Evolutionary conservation across 2,113 vertebrate species (phyloP).

Genomic region (Erpornis zantholeuca): DNA sequence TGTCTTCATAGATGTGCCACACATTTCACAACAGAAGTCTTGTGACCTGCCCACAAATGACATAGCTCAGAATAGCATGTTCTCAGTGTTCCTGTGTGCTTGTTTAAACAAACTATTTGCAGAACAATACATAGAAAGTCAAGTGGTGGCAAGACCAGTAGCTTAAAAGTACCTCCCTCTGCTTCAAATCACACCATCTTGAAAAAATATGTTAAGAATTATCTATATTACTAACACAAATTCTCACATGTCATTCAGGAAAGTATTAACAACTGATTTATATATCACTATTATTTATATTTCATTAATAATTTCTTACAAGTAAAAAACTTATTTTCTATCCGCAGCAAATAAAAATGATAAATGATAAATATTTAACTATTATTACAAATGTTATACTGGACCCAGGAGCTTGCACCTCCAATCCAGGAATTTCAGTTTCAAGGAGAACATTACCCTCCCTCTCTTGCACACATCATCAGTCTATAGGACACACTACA

Average conservation of each 20-base stretch:
- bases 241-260: not conserved
- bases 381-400: not conserved
- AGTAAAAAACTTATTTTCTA: not conserved
- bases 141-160: not conserved
- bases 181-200: not conserved
- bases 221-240: not conserved
- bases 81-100: not conserved
- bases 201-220: not conserved
- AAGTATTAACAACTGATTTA: not conserved
- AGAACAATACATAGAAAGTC: not conserved
- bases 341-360: not conserved
- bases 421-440: not conserved
- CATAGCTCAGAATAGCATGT: conserved; percentile 9
- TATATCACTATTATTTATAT: not conserved
- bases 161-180: not conserved
- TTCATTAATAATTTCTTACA: not conserved
- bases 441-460: not conserved
- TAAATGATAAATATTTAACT: not conserved
- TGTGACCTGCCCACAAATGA: conserved; percentile 81
- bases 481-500: not conserved
- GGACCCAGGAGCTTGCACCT: not conserved
- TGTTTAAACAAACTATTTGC: not conserved
- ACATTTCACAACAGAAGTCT: conserved; percentile 93
- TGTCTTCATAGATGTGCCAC: conserved; percentile 85
- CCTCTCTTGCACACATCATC: not conserved